Evolutionary conservation across 1,140 invertebrate genomes (phyloP).

Genomic region (Palaemon carinicauda): DNA sequence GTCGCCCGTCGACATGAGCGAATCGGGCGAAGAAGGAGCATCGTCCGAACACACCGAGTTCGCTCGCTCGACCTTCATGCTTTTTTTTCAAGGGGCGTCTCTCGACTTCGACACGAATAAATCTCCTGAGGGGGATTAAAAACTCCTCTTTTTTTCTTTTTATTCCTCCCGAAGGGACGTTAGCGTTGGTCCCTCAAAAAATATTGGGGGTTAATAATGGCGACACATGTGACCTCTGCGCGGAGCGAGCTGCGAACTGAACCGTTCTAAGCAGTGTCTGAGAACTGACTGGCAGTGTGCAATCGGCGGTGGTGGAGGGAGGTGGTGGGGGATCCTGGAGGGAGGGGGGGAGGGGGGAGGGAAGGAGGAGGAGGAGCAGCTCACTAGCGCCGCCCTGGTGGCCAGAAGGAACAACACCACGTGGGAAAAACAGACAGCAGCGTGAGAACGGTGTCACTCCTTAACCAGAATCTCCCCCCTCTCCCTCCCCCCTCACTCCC

Average conservation of each 20-base stretch:
- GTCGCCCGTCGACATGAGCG: constrained; percentile 45
- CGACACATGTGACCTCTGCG: constrained; percentile 18
- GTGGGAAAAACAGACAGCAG: constrained; percentile 46
- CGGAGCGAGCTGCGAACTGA: background rate
- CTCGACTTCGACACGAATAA: background rate
- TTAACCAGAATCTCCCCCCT: background rate
- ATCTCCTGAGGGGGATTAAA: too few species aligned
- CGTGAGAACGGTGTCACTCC: constrained; percentile 44
- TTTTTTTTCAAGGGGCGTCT: background rate
- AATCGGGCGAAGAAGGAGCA: constrained; percentile 53
- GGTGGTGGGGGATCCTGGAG: background rate
- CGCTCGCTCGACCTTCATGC: constrained; percentile 58
- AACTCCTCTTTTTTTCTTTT: too few species aligned
- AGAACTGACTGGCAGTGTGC: background rate
- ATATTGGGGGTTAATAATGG: too few species aligned
- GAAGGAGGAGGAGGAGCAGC: background rate
- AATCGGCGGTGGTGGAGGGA: background rate
- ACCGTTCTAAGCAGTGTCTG: background rate
- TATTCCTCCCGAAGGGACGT: too few species aligned
- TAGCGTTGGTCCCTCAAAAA: too few species aligned
- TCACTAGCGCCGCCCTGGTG: constrained; percentile 21
- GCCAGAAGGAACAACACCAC: constrained; percentile 24
- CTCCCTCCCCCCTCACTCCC: background rate
- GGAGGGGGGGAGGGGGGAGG: background rate
- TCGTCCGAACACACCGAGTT: constrained; percentile 55